A percentile compares a stretch with the other conserved stretches of the same genome.
phyloP scores from a whole-genome alignment of 2,113 vertebrate species.

The Perccottus glenii region DNA sequence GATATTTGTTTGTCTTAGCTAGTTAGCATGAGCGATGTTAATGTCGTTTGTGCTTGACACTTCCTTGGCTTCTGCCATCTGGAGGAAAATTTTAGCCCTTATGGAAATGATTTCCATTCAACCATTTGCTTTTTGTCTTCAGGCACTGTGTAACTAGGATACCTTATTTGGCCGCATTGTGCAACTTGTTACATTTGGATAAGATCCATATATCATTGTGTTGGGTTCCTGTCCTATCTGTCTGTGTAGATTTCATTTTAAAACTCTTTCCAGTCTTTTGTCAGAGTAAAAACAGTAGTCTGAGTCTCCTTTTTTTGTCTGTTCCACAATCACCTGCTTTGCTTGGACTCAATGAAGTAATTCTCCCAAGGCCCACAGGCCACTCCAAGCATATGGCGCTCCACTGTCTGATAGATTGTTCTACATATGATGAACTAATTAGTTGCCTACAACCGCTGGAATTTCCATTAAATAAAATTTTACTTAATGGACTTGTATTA shows the following conservation, averaged over 20 bases:
- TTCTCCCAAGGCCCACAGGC: constrained; percentile 64
- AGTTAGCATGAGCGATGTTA: constrained; percentile 2
- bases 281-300: neutral
- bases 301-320: constrained; percentile 15
- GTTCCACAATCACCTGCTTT: constrained; percentile 56
- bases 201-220: constrained; percentile 22
- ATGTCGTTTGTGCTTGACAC: constrained; percentile 6
- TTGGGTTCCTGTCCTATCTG: constrained; percentile 8
- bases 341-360: constrained; percentile 52
- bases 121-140: constrained; percentile 32
- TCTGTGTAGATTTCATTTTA: constrained; percentile 10
- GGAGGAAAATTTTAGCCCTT: constrained; percentile 26
- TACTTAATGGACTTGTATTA: constrained; percentile 52
- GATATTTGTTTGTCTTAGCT: neutral
- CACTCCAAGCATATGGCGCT: constrained; percentile 68
- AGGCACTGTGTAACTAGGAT: constrained; percentile 46
- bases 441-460: constrained; percentile 46
- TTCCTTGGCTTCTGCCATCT: constrained; percentile 9
- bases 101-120: constrained; percentile 38
- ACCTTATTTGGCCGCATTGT: constrained; percentile 34
- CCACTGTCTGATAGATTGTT: constrained; percentile 58
- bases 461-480: constrained; percentile 58
- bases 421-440: constrained; percentile 65
- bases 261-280: neutral
- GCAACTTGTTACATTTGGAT: constrained; percentile 56